phyloP scores from a whole-genome alignment of 2,113 vertebrate species.

The Stegastes partitus region DNA sequence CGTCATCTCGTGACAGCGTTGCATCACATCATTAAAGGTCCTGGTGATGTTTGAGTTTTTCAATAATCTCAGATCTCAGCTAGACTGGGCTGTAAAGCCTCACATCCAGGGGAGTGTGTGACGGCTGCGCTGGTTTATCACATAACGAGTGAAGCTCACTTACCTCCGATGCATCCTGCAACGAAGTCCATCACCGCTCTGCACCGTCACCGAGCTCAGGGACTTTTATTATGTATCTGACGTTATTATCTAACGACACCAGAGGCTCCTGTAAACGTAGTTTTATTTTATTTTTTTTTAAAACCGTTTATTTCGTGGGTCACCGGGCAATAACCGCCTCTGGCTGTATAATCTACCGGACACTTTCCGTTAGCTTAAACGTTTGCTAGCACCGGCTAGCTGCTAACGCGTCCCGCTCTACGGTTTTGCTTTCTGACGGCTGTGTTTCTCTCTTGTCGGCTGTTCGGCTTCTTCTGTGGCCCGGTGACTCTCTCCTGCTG shows the following conservation, averaged over 20 bases:
- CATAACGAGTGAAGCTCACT: slow-evolving; percentile 20
- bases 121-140: background rate
- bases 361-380: slow-evolving; percentile 5
- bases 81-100: too few species aligned
- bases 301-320: background rate
- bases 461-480: background rate
- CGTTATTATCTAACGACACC: background rate
- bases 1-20: slow-evolving; percentile 36
- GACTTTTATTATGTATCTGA: background rate
- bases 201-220: slow-evolving; percentile 12
- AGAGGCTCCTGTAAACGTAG: background rate
- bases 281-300: too few species aligned
- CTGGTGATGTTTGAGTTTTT: too few species aligned
- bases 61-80: too few species aligned
- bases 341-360: background rate
- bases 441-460: background rate
- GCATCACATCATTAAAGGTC: slow-evolving; percentile 33
- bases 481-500: background rate
- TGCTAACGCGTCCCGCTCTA: background rate
- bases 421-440: background rate
- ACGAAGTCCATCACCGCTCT: slow-evolving; percentile 91
- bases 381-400: slow-evolving; percentile 35
- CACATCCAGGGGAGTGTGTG: background rate
- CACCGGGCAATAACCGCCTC: background rate
- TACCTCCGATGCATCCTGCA: slow-evolving; percentile 94